These are phyloP conservation scores for Gymnarchus niloticus DNA, from an alignment of 2,113 vertebrate genomes.

Conservation along the genomic window DNA sequence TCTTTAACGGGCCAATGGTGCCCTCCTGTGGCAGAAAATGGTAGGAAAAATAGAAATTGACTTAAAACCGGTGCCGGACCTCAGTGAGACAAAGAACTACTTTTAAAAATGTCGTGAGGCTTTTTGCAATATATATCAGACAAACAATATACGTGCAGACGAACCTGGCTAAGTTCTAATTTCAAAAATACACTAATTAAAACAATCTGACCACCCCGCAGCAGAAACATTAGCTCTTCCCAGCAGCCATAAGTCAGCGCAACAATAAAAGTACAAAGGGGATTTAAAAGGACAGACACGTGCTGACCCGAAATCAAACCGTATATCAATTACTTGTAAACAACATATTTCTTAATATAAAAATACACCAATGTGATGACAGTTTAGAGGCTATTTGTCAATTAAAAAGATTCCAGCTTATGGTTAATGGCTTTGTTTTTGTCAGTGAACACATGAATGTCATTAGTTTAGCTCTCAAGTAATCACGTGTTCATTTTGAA, in stretches of 20 bases:
- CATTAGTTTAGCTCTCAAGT: not conserved
- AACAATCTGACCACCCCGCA: too few relatives aligned
- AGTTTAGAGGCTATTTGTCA: not conserved
- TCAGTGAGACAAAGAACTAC: not conserved
- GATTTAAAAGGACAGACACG: too few relatives aligned
- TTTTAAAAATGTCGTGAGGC: too few relatives aligned
- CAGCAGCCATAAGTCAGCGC: too few relatives aligned
- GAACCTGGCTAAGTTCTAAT: too few relatives aligned
- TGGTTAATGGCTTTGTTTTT: not conserved
- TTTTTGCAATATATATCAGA: too few relatives aligned
- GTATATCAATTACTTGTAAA: not conserved
- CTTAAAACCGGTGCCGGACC: not conserved
- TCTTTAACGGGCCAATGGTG: not conserved
- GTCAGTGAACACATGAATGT: not conserved
- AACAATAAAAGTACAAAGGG: too few relatives aligned
- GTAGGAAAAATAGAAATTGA: not conserved
- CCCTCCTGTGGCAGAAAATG: slow-evolving; percentile 22
- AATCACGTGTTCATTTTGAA: not conserved
- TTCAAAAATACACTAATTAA: too few relatives aligned
- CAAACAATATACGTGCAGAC: too few relatives aligned
- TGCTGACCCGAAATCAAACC: not conserved
- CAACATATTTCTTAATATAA: not conserved
- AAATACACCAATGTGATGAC: not conserved
- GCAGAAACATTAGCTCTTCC: too few relatives aligned
- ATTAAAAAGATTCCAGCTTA: not conserved